phyloP scores from a whole-genome alignment of 2,797 vertebrate genomes.

The Arrhamphus sclerolepis region DNA sequence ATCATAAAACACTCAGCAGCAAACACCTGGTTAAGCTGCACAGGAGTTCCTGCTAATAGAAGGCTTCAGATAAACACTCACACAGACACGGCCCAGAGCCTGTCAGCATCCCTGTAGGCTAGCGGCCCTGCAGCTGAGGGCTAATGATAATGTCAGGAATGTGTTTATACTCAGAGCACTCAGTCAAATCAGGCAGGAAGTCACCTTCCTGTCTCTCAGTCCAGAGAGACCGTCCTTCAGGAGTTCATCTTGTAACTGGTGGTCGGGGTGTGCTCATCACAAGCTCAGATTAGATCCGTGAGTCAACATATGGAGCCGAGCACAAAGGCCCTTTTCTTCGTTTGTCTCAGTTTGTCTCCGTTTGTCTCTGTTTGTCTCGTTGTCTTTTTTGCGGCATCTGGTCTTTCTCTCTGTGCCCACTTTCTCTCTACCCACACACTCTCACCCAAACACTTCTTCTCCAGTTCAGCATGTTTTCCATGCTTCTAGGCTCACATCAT shows the following conservation, averaged over 20 bases:
- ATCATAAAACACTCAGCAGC: slow-evolving; percentile 59
- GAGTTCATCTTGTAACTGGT: slow-evolving; percentile 33
- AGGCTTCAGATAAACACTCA: slow-evolving; percentile 32
- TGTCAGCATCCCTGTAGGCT: slow-evolving; percentile 31
- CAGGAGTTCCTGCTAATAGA: slow-evolving; percentile 37
- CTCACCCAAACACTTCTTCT: background rate
- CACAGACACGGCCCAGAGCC: slow-evolving; percentile 3
- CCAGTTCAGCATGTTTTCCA: background rate
- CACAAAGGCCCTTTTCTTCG: slow-evolving; percentile 52
- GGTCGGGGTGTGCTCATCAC: slow-evolving; percentile 39
- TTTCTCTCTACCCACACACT: slow-evolving; percentile 10
- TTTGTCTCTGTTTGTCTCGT: slow-evolving; percentile 52
- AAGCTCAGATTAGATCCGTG: slow-evolving; percentile 21
- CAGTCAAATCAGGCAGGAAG: slow-evolving; percentile 32
- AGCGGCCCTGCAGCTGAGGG: slow-evolving; percentile 21
- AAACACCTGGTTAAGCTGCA: slow-evolving; percentile 73
- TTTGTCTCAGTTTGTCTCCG: slow-evolving; percentile 16
- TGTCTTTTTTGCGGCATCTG: slow-evolving; percentile 7
- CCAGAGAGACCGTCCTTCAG: slow-evolving; percentile 17
- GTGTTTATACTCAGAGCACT: slow-evolving; percentile 41
- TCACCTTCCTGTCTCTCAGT: slow-evolving; percentile 8
- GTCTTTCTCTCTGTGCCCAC: slow-evolving; percentile 1
- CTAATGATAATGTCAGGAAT: slow-evolving; percentile 37
- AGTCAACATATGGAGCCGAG: slow-evolving; percentile 21
- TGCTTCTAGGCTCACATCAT: slow-evolving; percentile 1